Base-by-base conservation (phyloP, 2,113 vertebrate genomes). In the Xenopus tropicalis region DNA sequence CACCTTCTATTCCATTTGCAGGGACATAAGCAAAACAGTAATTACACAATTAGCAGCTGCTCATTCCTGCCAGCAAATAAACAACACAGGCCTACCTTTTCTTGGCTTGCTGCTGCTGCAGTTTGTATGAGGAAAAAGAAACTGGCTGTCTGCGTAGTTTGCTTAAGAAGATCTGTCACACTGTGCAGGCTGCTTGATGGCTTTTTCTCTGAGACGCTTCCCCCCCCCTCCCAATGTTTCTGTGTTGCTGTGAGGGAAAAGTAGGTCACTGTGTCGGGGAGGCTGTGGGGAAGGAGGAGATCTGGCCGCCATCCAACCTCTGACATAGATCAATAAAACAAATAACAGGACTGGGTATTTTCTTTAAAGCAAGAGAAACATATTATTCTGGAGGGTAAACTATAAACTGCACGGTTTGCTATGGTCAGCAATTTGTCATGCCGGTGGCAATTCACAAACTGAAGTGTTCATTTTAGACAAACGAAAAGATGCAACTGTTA, bases 251-350 rank as follows among this genome's bases (percentile, higher is more conserved):
- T 61, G 20, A 21, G 22, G 11, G 43, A 10, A 76, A 76, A 76
- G 73, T 76, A 76, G 73, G 73, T 69, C 73, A 76, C 58, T 63
- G 25, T 76, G 66, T 69, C 66, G 23, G 13, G 52, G 42, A 61
- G 63, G 42, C 58, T 54, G 46, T 14, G 14, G 19, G 65, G 24
- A 68, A 69, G 72, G 72, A 74, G 72, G 73, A 44, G 73, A 62
- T 43, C 59, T 76, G 66, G 73, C 48, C 2, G 1, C 23, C 24
- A 24, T 63, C 73, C 73, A 76, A 29, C 8, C 24, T n/a, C 14
- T 52, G 8, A 24, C 44, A 22, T 42, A 61, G 16, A 25, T 48
- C 56, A 74, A 14, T 25, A 13, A 44, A 46, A 66, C 21, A 19
- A 58, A 74, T 42, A 54, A 14, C n/a, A 48, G 46, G 46, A 6